Conservation (phyloP, 1,140 invertebrate species). For the Tribolium madens region DNA sequence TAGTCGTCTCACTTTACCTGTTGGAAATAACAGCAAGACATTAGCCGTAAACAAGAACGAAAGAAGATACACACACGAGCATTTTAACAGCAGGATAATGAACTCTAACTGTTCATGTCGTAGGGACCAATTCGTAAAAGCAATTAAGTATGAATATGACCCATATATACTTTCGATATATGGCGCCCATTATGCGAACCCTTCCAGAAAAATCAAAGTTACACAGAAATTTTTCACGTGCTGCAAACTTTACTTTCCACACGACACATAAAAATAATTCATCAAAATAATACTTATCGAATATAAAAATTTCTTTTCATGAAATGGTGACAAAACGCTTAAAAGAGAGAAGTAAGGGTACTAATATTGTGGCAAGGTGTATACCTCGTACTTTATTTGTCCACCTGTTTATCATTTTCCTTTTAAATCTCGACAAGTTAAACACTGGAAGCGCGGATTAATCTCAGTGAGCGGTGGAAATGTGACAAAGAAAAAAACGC, state of each 20-base stretch:
- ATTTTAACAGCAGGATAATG: slow-evolving; percentile 54
- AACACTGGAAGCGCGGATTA: neutral
- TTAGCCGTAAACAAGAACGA: slow-evolving; percentile 41
- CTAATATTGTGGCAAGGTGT: neutral
- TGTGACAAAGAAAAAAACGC: neutral
- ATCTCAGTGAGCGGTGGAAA: neutral
- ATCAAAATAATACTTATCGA: neutral
- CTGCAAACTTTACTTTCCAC: neutral
- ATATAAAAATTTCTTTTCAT: neutral
- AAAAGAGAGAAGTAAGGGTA: neutral
- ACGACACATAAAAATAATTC: no score
- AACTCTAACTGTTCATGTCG: slow-evolving; percentile 57
- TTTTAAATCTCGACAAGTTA: neutral
- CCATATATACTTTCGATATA: slow-evolving; percentile 42
- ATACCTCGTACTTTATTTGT: neutral
- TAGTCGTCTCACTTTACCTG: slow-evolving; percentile 30
- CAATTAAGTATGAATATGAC: slow-evolving; percentile 55
- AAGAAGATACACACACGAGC: slow-evolving; percentile 37
- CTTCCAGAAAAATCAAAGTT: neutral
- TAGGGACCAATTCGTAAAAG: slow-evolving; percentile 47
- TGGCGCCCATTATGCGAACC: neutral
- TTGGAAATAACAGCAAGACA: slow-evolving; percentile 37
- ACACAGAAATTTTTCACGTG: neutral
- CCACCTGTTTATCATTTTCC: neutral
- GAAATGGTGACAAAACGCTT: neutral